These are phyloP conservation scores for Melinaea menophilus DNA, from an alignment of 2,888 invertebrate species.

Conservation along the genomic window DNA sequence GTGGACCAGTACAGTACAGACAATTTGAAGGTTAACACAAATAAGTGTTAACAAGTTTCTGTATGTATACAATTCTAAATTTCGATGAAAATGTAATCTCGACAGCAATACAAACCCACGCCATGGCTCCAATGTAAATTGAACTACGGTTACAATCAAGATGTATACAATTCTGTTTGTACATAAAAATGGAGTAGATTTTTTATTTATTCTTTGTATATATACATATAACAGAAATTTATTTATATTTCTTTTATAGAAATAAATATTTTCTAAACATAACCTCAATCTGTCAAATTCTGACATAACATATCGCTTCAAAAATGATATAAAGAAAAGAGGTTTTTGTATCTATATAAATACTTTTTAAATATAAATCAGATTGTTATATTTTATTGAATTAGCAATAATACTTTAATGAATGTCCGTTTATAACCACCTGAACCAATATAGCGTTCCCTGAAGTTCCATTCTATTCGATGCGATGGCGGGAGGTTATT, in stretches of 20 bases:
- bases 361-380: too few relatives aligned
- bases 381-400: too few relatives aligned
- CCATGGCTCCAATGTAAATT: conserved; percentile 23
- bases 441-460: conserved; percentile 27
- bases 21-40: neutral
- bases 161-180: conserved; percentile 8
- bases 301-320: too few relatives aligned
- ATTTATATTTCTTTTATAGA: too few relatives aligned
- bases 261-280: too few relatives aligned
- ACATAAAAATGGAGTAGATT: too few relatives aligned
- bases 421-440: conserved; percentile 17
- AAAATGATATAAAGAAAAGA: too few relatives aligned
- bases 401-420: conserved; percentile 3
- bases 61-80: conserved; percentile 23
- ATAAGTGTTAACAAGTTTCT: neutral
- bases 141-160: conserved; percentile 4
- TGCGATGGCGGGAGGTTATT: conserved; percentile 27
- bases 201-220: too few relatives aligned
- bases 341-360: too few relatives aligned
- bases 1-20: too few relatives aligned
- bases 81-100: conserved; percentile 29
- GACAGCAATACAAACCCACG: conserved; percentile 28
- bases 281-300: too few relatives aligned
- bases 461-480: conserved; percentile 22
- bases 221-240: too few relatives aligned